Conservation (phyloP, 1,140 invertebrate species). For the Cephus cinctus region DNA sequence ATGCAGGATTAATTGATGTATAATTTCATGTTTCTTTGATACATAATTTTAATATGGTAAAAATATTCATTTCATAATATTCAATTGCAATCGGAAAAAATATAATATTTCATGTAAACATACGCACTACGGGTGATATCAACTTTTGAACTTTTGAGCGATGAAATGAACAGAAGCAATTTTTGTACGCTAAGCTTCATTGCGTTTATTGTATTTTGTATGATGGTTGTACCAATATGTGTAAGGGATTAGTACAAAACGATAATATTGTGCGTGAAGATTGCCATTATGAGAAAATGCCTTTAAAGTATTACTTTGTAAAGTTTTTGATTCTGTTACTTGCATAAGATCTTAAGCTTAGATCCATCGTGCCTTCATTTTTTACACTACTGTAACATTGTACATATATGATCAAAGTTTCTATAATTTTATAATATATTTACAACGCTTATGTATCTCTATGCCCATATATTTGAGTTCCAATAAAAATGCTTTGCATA, state of each 20-base stretch:
- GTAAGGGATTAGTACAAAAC: background rate
- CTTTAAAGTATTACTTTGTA: background rate
- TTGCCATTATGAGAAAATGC: background rate
- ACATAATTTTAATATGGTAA: too few relatives aligned
- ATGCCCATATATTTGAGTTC: background rate
- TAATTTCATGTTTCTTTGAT: too few relatives aligned
- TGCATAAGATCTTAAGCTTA: background rate
- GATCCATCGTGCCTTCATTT: slow-evolving; percentile 4
- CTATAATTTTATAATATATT: slow-evolving; percentile 8
- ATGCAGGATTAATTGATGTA: too few relatives aligned
- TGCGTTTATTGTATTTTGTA: background rate
- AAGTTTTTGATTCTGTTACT: slow-evolving; percentile 1
- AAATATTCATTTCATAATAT: too few relatives aligned
- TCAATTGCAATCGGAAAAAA: too few relatives aligned
- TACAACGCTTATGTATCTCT: background rate
- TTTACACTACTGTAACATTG: background rate
- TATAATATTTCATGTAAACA: too few relatives aligned
- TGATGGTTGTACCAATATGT: background rate
- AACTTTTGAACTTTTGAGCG: background rate
- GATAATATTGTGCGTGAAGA: background rate
- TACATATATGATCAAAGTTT: slow-evolving; percentile 5
- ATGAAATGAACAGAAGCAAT: background rate
- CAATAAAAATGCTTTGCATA: too few relatives aligned
- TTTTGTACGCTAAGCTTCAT: background rate
- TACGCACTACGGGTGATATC: background rate